Conservation (phyloP, 2,888 invertebrate species). For the Drosophila kokeensis region DNA sequence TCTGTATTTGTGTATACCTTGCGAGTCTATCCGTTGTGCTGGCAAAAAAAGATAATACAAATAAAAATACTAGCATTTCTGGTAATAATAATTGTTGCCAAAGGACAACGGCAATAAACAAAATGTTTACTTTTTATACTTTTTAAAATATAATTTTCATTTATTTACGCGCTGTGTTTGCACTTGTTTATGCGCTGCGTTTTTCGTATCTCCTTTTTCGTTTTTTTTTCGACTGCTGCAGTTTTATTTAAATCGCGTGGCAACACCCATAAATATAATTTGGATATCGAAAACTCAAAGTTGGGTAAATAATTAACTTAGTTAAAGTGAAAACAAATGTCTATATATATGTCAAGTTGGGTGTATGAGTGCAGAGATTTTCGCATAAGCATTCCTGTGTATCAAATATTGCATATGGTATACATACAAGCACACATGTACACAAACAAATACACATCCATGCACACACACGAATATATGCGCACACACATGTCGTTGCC, state of each 20-base stretch:
- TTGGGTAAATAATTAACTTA: slow-evolving; percentile 4
- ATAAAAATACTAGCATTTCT: slow-evolving; percentile 25
- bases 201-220: not conserved
- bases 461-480: not conserved
- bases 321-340: not conserved
- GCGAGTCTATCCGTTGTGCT: slow-evolving; percentile 37
- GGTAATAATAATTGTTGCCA: slow-evolving; percentile 36
- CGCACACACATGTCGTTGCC: not conserved
- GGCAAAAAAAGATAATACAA: slow-evolving; percentile 16
- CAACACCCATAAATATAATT: slow-evolving; percentile 24
- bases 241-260: slow-evolving; percentile 21
- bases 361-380: not conserved
- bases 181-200: not conserved
- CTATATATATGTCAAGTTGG: not conserved
- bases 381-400: not conserved
- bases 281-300: not conserved
- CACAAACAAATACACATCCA: not conserved
- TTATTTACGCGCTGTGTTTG: slow-evolving; percentile 6
- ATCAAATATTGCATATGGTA: not conserved
- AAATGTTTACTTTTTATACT: not conserved
- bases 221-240: not conserved
- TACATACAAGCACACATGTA: not conserved
- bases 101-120: slow-evolving; percentile 1
- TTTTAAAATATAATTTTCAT: not conserved
- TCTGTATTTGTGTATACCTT: slow-evolving; percentile 47